These are phyloP conservation scores for Ctenopoma multispine DNA, from an alignment of 2,797 vertebrate species.

Conservation along the genomic window DNA sequence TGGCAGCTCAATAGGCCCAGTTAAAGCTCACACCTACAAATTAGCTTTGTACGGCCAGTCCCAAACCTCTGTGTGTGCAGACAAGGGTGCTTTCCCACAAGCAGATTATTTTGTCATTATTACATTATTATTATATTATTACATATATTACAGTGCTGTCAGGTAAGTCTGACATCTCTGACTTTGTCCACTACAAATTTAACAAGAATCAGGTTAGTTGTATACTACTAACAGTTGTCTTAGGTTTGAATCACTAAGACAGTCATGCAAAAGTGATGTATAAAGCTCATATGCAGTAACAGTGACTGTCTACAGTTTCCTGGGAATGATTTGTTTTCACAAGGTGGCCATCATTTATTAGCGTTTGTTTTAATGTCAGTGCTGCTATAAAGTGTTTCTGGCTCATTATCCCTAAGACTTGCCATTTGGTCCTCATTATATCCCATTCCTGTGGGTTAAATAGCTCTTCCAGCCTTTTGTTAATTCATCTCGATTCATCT, in stretches of 20 bases:
- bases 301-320: conserved; percentile 21
- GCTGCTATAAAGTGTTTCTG: conserved; percentile 63
- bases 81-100: conserved; percentile 53
- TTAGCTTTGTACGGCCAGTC: conserved; percentile 56
- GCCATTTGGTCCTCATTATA: conserved; percentile 73
- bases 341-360: conserved; percentile 57
- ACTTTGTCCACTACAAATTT: not conserved
- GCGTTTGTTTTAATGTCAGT: conserved; percentile 67
- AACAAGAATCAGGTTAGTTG: not conserved
- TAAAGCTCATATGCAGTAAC: not conserved
- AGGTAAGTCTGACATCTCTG: not conserved
- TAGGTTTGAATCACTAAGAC: conserved; percentile 3
- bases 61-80: conserved; percentile 47
- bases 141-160: conserved; percentile 8
- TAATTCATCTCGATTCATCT: conserved; percentile 51
- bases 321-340: conserved; percentile 50
- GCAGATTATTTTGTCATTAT: conserved; percentile 10
- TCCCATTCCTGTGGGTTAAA: conserved; percentile 66
- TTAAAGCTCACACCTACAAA: conserved; percentile 79
- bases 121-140: no score
- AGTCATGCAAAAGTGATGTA: conserved; percentile 9
- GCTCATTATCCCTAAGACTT: conserved; percentile 67
- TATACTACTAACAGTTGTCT: not conserved
- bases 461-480: conserved; percentile 37
- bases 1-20: conserved; percentile 76